Evolutionary conservation across 2,888 invertebrate genomes (phyloP).

Genomic region (Mantis religiosa): DNA sequence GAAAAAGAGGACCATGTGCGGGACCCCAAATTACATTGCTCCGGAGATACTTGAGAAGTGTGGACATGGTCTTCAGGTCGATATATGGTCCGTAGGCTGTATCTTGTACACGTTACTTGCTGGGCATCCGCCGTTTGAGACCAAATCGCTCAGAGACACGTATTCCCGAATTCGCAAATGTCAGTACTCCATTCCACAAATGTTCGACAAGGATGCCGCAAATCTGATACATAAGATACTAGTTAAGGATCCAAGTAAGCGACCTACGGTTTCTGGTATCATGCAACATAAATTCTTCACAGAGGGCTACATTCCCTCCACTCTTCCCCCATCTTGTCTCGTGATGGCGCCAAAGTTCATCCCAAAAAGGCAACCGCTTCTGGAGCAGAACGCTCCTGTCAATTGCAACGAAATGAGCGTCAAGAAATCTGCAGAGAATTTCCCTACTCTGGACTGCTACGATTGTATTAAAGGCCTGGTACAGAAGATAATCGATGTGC

Average conservation of each 20-base stretch:
- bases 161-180: slow-evolving; percentile 55
- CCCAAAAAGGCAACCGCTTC: background rate
- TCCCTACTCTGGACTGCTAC: background rate
- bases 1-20: slow-evolving; percentile 57
- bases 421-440: background rate
- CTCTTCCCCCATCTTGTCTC: background rate
- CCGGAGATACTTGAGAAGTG: slow-evolving; percentile 58
- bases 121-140: slow-evolving; percentile 61
- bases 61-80: slow-evolving; percentile 61
- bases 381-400: background rate
- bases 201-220: slow-evolving; percentile 37
- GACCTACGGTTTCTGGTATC: slow-evolving; percentile 46
- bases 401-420: background rate
- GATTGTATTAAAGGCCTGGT: background rate
- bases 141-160: slow-evolving; percentile 54
- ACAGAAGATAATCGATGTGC: background rate
- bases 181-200: slow-evolving; percentile 48
- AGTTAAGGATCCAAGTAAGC: slow-evolving; percentile 43
- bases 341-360: background rate
- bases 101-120: slow-evolving; percentile 56
- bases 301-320: slow-evolving; percentile 20
- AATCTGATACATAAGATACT: slow-evolving; percentile 44
- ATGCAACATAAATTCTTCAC: slow-evolving; percentile 41
- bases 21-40: slow-evolving; percentile 63
- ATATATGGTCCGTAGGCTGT: slow-evolving; percentile 59